Conservation (phyloP, 2,113 vertebrate genomes). For the Phrynosoma blainvillii region DNA sequence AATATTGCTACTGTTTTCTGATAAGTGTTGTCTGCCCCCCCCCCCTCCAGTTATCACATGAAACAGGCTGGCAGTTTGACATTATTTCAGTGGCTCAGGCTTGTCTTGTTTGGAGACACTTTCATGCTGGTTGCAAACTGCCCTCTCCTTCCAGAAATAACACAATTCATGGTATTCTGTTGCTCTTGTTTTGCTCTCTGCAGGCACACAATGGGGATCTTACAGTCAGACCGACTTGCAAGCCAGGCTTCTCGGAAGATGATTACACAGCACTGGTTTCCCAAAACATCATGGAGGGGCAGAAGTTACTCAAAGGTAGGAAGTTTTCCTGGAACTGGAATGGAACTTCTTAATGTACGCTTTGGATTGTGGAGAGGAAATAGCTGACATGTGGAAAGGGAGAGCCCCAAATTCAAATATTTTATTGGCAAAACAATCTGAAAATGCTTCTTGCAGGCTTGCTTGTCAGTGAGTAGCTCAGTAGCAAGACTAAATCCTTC, state of each 20-base stretch:
- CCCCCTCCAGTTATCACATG: not conserved
- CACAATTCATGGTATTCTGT: slow-evolving; percentile 23
- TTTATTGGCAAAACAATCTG: slow-evolving; percentile 52
- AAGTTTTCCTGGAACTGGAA: slow-evolving; percentile 46
- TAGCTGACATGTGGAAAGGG: not conserved
- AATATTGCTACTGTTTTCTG: not conserved
- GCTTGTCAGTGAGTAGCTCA: slow-evolving; percentile 30
- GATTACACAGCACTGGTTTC: slow-evolving; percentile 77
- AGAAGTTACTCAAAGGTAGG: slow-evolving; percentile 85
- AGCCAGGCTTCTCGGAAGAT: slow-evolving; percentile 79
- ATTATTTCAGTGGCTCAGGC: not conserved
- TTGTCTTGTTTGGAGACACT: not conserved
- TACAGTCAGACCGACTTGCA: slow-evolving; percentile 75
- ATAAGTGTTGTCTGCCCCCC: not conserved
- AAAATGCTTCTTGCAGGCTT: slow-evolving; percentile 40
- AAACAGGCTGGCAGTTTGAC: not conserved
- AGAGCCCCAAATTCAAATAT: slow-evolving; percentile 3
- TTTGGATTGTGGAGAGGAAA: slow-evolving; percentile 35
- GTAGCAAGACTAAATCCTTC: slow-evolving; percentile 53
- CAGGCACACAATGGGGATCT: slow-evolving; percentile 78
- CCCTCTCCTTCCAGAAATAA: not conserved
- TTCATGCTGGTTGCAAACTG: accelerated
- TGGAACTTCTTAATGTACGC: not conserved
- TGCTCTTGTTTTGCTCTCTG: slow-evolving; percentile 32
- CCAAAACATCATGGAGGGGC: slow-evolving; percentile 76